phyloP scores from a whole-genome alignment of 2,888 invertebrate genomes.

The Dione vanillae region DNA sequence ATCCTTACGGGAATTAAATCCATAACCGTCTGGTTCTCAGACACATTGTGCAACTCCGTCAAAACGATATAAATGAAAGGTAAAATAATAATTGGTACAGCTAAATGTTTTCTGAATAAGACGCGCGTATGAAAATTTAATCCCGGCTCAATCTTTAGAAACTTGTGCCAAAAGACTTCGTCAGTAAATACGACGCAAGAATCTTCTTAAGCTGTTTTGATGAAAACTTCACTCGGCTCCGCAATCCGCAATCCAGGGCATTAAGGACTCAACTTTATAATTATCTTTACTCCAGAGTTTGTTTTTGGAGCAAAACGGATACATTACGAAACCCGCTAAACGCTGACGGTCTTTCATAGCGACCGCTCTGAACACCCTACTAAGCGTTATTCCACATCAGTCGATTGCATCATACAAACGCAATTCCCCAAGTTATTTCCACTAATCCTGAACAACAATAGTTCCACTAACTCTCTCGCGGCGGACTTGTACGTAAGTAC shows the following conservation, averaged over 20 bases:
- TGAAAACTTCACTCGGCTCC: slow-evolving; percentile 35
- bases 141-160: slow-evolving; percentile 32
- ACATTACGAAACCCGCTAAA: slow-evolving; percentile 24
- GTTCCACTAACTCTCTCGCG: neutral
- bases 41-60: too few species aligned
- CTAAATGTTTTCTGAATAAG: slow-evolving; percentile 6
- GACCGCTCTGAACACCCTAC: slow-evolving; percentile 26
- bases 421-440: neutral
- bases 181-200: slow-evolving; percentile 26
- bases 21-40: too few species aligned
- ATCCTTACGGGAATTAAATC: too few species aligned
- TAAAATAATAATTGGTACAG: neutral
- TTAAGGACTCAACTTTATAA: slow-evolving; percentile 40
- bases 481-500: too few species aligned
- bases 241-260: slow-evolving; percentile 28
- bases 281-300: slow-evolving; percentile 30
- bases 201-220: slow-evolving; percentile 35
- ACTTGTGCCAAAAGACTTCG: slow-evolving; percentile 33
- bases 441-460: neutral
- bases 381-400: too few species aligned
- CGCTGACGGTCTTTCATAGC: slow-evolving; percentile 31
- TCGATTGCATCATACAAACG: slow-evolving; percentile 12
- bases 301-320: slow-evolving; percentile 33
- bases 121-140: slow-evolving; percentile 28
- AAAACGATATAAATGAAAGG: neutral